Conservation (phyloP, 1,140 invertebrate species). For the Drosophila persimilis region DNA sequence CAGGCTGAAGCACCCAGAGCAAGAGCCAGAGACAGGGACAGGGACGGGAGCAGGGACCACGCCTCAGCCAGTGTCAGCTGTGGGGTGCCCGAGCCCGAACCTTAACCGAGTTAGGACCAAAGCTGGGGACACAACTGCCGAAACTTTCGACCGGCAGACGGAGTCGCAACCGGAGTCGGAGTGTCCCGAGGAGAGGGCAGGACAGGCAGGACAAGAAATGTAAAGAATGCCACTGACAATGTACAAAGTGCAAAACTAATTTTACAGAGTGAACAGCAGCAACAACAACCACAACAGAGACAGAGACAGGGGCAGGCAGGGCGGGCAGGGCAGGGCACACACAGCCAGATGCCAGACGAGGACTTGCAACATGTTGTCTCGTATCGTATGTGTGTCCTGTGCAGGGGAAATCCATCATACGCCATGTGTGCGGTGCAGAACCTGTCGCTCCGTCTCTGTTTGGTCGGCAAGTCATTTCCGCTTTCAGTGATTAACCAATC, state of each 20-base stretch:
- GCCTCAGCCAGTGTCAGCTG: constrained; percentile 30
- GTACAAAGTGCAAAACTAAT: constrained; percentile 82
- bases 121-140: constrained; percentile 31
- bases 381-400: constrained; percentile 18
- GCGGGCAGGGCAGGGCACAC: constrained; percentile 10
- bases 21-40: background rate
- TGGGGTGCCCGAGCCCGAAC: constrained; percentile 1
- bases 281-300: constrained; percentile 27
- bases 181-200: background rate
- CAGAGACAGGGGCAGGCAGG: constrained; percentile 6
- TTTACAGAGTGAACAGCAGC: constrained; percentile 70
- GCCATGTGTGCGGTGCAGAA: constrained; percentile 38
- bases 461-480: background rate
- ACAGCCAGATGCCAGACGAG: constrained; percentile 16
- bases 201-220: constrained; percentile 61
- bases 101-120: constrained; percentile 47
- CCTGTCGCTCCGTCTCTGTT: background rate
- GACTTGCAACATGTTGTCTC: constrained; percentile 55
- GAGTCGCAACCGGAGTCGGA: no score
- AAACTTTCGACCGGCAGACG: constrained; percentile 13
- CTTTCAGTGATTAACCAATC: constrained; percentile 33
- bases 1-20: constrained; percentile 52
- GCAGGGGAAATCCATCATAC: constrained; percentile 67
- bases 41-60: constrained; percentile 4
- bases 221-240: constrained; percentile 81